These are phyloP conservation scores for Tortrix viridana DNA, from an alignment of 2,888 invertebrate genomes.

Conservation along the genomic window DNA sequence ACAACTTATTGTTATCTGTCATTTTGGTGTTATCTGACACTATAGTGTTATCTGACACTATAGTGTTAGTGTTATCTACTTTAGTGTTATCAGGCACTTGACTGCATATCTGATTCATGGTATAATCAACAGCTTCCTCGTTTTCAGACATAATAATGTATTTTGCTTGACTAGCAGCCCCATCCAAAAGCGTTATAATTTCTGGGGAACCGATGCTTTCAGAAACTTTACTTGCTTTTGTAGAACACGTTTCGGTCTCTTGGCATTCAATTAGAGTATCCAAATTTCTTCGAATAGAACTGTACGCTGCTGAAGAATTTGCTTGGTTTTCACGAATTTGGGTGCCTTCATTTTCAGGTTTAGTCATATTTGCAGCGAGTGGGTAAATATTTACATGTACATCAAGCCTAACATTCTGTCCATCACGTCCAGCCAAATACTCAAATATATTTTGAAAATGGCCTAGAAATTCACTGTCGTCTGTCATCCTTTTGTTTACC, in stretches of 20 bases:
- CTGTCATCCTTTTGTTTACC: slow-evolving; percentile 40
- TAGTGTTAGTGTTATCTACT: background rate
- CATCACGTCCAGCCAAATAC: slow-evolving; percentile 53
- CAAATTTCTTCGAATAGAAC: slow-evolving; percentile 5
- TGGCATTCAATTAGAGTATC: slow-evolving; percentile 23
- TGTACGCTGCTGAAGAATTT: background rate
- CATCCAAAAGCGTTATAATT: slow-evolving; percentile 64
- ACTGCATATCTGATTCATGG: slow-evolving; percentile 13
- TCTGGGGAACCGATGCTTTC: slow-evolving; percentile 42
- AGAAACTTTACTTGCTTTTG: slow-evolving; percentile 6
- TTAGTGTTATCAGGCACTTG: background rate
- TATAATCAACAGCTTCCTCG: background rate
- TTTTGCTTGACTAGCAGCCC: slow-evolving; percentile 58
- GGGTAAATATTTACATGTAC: slow-evolving; percentile 62
- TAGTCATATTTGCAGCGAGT: slow-evolving; percentile 37
- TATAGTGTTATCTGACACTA: background rate
- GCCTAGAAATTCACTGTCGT: slow-evolving; percentile 46
- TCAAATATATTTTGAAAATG: slow-evolving; percentile 57
- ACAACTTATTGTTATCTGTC: no score
- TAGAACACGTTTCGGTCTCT: slow-evolving; percentile 12
- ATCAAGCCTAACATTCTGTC: slow-evolving; percentile 59
- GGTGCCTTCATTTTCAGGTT: background rate
- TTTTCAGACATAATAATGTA: slow-evolving; percentile 52
- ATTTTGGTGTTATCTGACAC: no score
- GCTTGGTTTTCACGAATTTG: background rate